Evolutionary conservation across 2,888 invertebrate genomes (phyloP), one percentile per base, ranked within the genome.

Genomic region (Meghimatium bilineatum): DNA sequence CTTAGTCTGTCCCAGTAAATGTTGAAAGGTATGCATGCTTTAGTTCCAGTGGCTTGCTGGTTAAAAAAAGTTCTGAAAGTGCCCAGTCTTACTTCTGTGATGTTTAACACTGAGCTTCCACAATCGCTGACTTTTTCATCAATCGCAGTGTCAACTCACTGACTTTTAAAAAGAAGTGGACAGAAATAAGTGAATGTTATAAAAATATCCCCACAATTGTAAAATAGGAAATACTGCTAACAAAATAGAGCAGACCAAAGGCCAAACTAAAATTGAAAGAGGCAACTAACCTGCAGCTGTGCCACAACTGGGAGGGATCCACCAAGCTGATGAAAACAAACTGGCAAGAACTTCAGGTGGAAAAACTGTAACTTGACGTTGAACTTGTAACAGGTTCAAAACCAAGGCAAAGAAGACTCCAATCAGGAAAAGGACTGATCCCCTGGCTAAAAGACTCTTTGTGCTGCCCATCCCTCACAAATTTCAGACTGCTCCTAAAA

Each of bases 241-340:
- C 23, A 56, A 8, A 56, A 56, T 17, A 17, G 20, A 56, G 20
- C 56, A 56, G 56, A 56, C 23, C 56, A 56, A 56, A 17, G 17
- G 23, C 17, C 8, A 2, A 56, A 20, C 8, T 2, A 23, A 23
- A 56, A 56, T 56, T 56, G 3, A 56, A 56, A 23, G 23, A 56
- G 56, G 20, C 44, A 20, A 56, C 60, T n/a, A 87, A 94, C 94
- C 93, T 88, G 94, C 93, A 69, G 93, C 93, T 69, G 92, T 90
- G 12, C 94, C 94, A 91, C 93, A 94, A 56, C 90, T 90, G 3
- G 93, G 92, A 6, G 93, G 92, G 34, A 94, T 90, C 94, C 94
- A 94, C 94, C 94, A 94, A 1, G 92, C 93, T 0, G 93, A 93
- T n/a, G 92, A 90, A 75, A 92, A 91, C 32, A 92, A 88, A 85